Conservation (phyloP, 2,113 vertebrate species). For the Xenopus borealis region DNA sequence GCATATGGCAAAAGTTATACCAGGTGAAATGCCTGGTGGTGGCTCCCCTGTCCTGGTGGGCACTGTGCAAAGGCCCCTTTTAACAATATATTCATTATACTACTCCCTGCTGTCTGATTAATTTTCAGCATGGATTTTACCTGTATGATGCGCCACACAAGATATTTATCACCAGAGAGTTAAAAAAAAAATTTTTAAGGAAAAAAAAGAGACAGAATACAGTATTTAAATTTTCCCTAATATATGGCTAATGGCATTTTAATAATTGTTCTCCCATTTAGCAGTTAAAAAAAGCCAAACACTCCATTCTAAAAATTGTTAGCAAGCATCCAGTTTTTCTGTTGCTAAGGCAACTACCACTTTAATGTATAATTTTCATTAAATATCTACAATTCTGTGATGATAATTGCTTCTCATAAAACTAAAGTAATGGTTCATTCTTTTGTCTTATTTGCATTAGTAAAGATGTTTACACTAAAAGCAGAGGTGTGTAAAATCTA, state of each 20-base stretch:
- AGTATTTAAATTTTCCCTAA: no score
- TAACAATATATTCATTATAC: no score
- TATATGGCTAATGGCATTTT: neutral
- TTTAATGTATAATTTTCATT: neutral
- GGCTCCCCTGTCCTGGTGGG: no score
- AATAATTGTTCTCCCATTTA: neutral
- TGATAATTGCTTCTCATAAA: neutral
- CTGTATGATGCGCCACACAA: no score
- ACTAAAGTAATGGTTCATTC: neutral
- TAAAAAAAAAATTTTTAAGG: no score
- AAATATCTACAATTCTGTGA: neutral
- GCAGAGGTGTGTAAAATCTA: neutral
- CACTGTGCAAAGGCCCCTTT: no score
- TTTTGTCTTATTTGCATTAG: neutral
- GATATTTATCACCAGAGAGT: no score
- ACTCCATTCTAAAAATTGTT: neutral
- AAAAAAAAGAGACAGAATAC: no score
- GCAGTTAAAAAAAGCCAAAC: neutral
- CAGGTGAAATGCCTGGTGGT: no score
- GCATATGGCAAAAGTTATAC: no score
- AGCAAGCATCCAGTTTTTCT: neutral
- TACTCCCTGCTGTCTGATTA: no score
- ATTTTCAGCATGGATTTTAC: no score
- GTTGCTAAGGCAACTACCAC: conserved; percentile 4
- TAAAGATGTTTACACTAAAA: neutral